Evolutionary conservation across 2,797 vertebrate genomes (phyloP).

Genomic region (Rhinophrynus dorsalis): DNA sequence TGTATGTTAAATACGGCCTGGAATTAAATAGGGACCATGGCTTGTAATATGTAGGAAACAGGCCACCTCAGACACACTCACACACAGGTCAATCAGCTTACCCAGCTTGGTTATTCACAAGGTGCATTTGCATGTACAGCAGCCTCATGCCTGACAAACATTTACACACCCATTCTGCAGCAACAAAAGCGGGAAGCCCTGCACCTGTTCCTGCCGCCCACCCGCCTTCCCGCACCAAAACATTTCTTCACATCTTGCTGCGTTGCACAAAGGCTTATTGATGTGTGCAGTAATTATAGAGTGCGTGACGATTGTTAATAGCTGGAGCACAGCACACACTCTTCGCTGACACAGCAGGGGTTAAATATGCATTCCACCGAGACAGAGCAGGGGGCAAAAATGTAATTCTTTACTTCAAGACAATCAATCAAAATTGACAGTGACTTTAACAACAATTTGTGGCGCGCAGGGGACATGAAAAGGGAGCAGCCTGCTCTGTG

Average conservation of each 20-base stretch:
- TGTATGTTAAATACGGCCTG: too few species aligned
- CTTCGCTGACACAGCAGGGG: conserved; percentile 60
- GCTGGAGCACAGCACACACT: conserved; percentile 59
- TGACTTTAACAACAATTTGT: conserved; percentile 78
- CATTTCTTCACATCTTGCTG: conserved; percentile 48
- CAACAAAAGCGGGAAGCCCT: conserved; percentile 14
- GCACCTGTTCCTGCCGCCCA: conserved; percentile 34
- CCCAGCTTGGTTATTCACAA: conserved; percentile 25
- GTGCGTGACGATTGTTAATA: conserved; percentile 69
- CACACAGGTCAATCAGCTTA: neutral
- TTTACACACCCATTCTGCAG: conserved; percentile 34
- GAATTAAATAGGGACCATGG: too few species aligned
- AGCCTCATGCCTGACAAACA: conserved; percentile 35
- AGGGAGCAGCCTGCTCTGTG: conserved; percentile 75
- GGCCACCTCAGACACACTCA: neutral
- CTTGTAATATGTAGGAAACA: neutral
- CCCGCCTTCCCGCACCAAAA: conserved; percentile 10
- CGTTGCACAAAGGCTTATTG: conserved; percentile 58
- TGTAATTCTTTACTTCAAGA: conserved; percentile 81
- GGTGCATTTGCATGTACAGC: conserved; percentile 32
- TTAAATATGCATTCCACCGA: conserved; percentile 74
- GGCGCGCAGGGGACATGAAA: conserved; percentile 76
- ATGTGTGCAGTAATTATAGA: conserved; percentile 85
- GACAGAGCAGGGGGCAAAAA: conserved; percentile 77
- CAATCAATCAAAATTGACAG: conserved; percentile 90